Base-by-base conservation (phyloP, 2,113 vertebrate species). In the Alethe castanea region DNA sequence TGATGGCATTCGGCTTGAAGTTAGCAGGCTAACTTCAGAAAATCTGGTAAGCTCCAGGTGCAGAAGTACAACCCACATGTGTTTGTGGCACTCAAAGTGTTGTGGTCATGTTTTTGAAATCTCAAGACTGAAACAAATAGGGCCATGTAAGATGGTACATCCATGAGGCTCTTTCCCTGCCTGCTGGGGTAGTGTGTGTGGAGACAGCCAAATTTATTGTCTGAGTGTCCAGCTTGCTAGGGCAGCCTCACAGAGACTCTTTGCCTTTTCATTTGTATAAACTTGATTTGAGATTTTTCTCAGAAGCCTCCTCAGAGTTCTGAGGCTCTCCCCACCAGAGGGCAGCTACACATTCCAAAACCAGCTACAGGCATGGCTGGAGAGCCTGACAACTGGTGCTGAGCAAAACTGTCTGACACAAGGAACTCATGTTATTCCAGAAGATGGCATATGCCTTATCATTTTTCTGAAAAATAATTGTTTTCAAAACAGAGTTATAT, bases 21-120 rank as follows among this genome's bases (percentile, higher is more conserved):
- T 99, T 47, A 97, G 98, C 85, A 97, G 99, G 53, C 98, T 99
- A 13, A 98, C 98, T 8, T 98, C 98, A 25, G 99, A 99, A 95
- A 99, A 99, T 78, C 96, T 98, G 98, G 99, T 99, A 96, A 57
- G 90, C 19, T 25, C 29, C 36, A 66, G 31, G 5, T 45, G 44
- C 25, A n/a, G 28, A n/a, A n/a, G 70, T 11, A 12, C 60, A 91
- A 8, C 45, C 40, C 44, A 74, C 65, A 26, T 11, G 15, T 60
- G 28, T 74, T 26, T 40, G 69, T 92, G 80, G 17, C 80, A 35
- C 25, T 81, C 16, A n/a, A 50, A 73, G 40, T 56, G 17, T 8
- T 31, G 12, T 2, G 2, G 8, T 19, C 6, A 0, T 5, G 8
- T 81, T 42, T 72, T 70, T 64, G 77, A 78, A 66, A 18, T 36